Base-by-base conservation (phyloP, 2,888 invertebrate species). In the Dynastes maya region DNA sequence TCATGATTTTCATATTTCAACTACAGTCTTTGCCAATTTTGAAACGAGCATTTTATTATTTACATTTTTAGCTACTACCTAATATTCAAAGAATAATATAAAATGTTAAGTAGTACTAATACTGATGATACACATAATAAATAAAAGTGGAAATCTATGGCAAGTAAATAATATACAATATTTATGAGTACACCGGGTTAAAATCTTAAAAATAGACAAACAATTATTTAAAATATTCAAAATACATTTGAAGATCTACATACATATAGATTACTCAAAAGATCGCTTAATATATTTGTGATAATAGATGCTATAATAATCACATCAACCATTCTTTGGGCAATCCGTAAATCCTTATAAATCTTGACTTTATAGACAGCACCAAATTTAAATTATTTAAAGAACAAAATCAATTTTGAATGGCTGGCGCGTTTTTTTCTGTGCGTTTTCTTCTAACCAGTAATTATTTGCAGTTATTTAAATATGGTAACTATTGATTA, bases 111-210 rank as follows among this genome's bases (percentile, higher is more conserved):
- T 74, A 75, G 78, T 79, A 79, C 63, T 76, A 71, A 65, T 71
- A 78, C 71, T 78, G 71, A 79, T 76, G 68, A 74, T 79, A 53
- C 29, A 63, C n/a, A 78, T 75, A 32, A 32, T 67, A 76, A 65
- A 78, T 78, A 58, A 58, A 75, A 55, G 11, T 55, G 61, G 61
- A 55, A 65, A 37, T 78, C 51, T 79, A 79, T 79, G 78, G 78
- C 78, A 79, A 70, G 75, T 76, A 78, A 64, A 70, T 77, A 55
- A 74, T 74, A 63, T 74, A 74, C 72, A 61, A 45, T 74, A 72
- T 74, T 61, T 27, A 71, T 45, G 61, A 61, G 72, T 61, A 74
- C 45, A 74, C 61, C 49, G 49, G 72, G 40, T 74, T 72, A 72
- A 72, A 74, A 61, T 27, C 72, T 72, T 74, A 74, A 22, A 74